These are phyloP conservation scores for Lepus timidus DNA, from an alignment of 2,113 vertebrate genomes.

Conservation along the genomic window DNA sequence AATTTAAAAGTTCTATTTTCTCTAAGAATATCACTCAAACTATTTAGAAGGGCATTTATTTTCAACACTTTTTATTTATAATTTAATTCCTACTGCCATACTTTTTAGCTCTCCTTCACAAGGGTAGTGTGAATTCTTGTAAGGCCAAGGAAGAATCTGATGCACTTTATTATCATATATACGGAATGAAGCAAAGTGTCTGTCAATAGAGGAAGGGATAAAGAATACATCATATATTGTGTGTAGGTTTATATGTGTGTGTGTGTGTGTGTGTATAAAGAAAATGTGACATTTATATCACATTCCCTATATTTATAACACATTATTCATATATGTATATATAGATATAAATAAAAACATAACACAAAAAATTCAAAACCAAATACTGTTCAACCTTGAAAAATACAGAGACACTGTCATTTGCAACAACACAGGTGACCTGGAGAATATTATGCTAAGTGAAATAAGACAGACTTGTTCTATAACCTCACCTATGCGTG, in stretches of 20 bases:
- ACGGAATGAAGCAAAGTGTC: neutral
- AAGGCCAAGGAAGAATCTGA: neutral
- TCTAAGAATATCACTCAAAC: neutral
- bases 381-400: neutral
- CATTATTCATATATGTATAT: neutral
- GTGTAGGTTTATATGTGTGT: too few relatives aligned
- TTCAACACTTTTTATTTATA: neutral
- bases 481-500: neutral
- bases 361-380: too few relatives aligned
- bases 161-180: neutral
- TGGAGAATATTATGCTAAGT: neutral
- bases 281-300: too few relatives aligned
- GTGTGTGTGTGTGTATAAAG: neutral
- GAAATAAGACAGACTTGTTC: neutral
- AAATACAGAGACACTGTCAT: too few relatives aligned
- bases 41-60: neutral
- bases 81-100: neutral
- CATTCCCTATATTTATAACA: neutral
- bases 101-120: neutral
- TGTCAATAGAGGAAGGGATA: neutral
- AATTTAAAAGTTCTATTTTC: neutral
- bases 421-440: neutral
- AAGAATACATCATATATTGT: too few relatives aligned
- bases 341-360: neutral
- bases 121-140: neutral